Percentiles rank a stretch among this genome's conserved stretches.
These are phyloP conservation scores for Pica pica DNA, from an alignment of 2,113 vertebrate genomes.

Conservation along the genomic window DNA sequence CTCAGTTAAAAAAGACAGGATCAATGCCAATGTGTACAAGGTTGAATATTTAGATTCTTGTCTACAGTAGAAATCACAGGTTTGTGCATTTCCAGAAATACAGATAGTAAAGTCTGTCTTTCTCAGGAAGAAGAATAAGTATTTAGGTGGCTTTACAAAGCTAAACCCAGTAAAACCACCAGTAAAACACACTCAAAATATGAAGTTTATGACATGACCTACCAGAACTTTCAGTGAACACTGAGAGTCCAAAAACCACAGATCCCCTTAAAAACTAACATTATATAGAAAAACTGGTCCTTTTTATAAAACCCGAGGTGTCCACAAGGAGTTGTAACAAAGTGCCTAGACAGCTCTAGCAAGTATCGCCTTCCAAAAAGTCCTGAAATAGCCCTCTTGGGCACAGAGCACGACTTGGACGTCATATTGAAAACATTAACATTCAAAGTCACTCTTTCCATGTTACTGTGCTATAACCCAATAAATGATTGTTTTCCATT, in stretches of 20 bases:
- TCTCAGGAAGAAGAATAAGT: background rate
- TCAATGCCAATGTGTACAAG: background rate
- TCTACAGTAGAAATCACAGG: background rate
- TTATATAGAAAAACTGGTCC: background rate
- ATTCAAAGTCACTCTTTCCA: background rate
- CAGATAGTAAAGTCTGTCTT: background rate
- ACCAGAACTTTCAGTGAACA: background rate
- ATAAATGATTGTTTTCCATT: background rate
- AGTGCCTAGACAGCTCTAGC: background rate
- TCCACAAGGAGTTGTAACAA: background rate
- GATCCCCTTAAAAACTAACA: background rate
- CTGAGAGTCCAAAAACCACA: background rate
- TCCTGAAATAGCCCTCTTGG: background rate
- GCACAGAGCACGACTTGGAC: background rate
- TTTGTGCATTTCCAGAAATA: background rate
- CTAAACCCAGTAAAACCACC: too few species aligned
- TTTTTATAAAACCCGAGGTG: background rate
- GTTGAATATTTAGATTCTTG: background rate
- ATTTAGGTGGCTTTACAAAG: background rate
- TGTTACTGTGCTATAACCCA: background rate
- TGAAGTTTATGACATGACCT: background rate
- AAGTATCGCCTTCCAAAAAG: background rate
- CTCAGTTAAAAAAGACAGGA: background rate
- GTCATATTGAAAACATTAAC: slow-evolving; percentile 18
- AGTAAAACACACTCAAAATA: background rate